phyloP scores from a whole-genome alignment of 2,113 vertebrate species.

The Sturnira hondurensis region DNA sequence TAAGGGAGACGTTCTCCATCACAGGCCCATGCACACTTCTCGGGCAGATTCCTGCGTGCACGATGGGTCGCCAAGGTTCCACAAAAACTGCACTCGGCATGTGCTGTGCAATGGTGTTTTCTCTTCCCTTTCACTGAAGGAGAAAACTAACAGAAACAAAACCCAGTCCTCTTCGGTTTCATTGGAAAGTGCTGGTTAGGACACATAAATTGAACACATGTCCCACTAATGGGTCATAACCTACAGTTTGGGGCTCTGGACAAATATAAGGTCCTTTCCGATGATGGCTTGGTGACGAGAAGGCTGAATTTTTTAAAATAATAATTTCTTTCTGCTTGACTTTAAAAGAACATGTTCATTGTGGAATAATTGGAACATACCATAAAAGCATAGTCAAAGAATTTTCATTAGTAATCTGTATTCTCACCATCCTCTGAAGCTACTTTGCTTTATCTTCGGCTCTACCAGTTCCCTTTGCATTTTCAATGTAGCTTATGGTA shows the following conservation, averaged over 20 bases:
- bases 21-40: rapidly evolving
- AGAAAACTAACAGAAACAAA: not conserved
- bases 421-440: not conserved
- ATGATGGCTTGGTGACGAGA: not conserved
- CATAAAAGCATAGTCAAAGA: not conserved
- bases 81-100: not conserved
- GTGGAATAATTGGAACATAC: not conserved
- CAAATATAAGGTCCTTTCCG: not conserved
- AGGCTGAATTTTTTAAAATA: not conserved
- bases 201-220: too few relatives aligned
- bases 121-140: not conserved
- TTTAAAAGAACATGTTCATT: not conserved
- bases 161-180: not conserved
- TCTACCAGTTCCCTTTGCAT: not conserved
- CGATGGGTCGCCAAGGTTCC: not conserved
- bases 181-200: not conserved
- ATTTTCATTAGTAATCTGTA: not conserved
- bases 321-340: not conserved
- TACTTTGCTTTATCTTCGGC: not conserved
- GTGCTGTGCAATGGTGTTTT: not conserved
- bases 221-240: not conserved
- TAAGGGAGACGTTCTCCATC: rapidly evolving
- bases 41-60: rapidly evolving
- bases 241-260: not conserved
- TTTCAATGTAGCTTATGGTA: not conserved